Evolutionary conservation across 1,140 invertebrate species (phyloP).

Genomic region (Elysia chlorotica): DNA sequence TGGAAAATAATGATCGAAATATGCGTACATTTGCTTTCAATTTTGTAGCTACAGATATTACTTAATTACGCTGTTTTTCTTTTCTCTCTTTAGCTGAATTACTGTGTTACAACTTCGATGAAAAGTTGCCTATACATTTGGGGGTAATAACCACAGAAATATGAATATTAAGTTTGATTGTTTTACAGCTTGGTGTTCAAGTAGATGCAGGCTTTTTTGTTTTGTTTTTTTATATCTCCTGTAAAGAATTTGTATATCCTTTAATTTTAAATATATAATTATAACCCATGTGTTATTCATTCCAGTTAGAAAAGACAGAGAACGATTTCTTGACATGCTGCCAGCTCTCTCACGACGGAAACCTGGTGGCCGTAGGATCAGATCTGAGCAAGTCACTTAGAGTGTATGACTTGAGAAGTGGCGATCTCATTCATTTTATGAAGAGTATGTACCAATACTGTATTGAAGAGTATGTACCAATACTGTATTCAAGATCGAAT

Average conservation of each 20-base stretch:
- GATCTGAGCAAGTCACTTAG: constrained; percentile 54
- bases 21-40: too few species aligned
- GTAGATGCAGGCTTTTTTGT: background rate
- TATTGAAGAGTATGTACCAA: background rate
- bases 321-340: constrained; percentile 55
- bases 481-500: background rate
- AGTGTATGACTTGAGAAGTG: constrained; percentile 52
- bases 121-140: background rate
- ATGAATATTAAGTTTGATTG: background rate
- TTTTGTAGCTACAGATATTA: too few species aligned
- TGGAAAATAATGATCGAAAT: too few species aligned
- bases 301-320: constrained; percentile 39
- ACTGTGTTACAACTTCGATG: too few species aligned
- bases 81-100: too few species aligned
- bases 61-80: too few species aligned
- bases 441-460: constrained; percentile 35
- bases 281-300: background rate
- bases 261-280: constrained; percentile 2
- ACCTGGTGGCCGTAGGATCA: constrained; percentile 46
- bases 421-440: constrained; percentile 45
- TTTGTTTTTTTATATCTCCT: background rate
- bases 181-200: background rate
- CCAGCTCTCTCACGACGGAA: constrained; percentile 52
- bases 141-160: background rate
- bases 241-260: too few species aligned